Evolutionary conservation across 2,797 vertebrate genomes (phyloP), one percentile per base, ranked within the genome.

Genomic region (Hyperoplus lanceolatus): DNA sequence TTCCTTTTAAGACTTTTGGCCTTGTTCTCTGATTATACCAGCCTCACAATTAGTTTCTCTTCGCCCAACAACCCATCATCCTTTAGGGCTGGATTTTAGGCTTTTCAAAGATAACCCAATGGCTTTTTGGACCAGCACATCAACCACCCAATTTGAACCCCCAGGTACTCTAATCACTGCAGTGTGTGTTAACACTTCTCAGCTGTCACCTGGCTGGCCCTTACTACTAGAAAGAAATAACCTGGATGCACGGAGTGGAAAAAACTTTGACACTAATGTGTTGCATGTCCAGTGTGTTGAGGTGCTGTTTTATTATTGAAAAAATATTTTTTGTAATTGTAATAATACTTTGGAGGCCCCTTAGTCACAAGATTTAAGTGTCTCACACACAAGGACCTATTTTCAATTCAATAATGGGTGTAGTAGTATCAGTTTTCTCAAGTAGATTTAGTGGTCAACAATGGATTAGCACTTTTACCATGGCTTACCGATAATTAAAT

Each of bases 31-130:
- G 72, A 87, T 81, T 54, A 73, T 76, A 77, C 66, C 79, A 83
- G 82, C 87, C 84, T 92, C 88, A 88, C 80, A 77, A 89, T 90
- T 92, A 92, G 92, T 91, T 86, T 93, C 77, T 92, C 86, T 94
- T 92, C 92, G 73, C 94, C 82, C 90, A 89, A 90, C 83, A 83
- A 93, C 90, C 79, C 90, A 90, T 96, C 96, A 94, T 97, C 96
- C 97, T 97, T 94, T 97, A 99, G 98, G 98, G 89, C 96, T 99
- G 98, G 97, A 99, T 96, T 99, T 99, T 99, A 99, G 94, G 93
- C 97, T 99, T 96, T 99, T 99, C 97, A 99, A 99, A 97, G 97
- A 97, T 99, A 99, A 99, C 94, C 98, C 97, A 94, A 96, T 97
- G 97, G 97, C 97, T 89, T 99, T 99, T 99, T 99, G 98, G 98